Percentiles rank a stretch among this genome's conserved stretches.
These are phyloP conservation scores for Tenualosa thibaudeaui DNA, from an alignment of 2,797 vertebrate species.

Conservation along the genomic window DNA sequence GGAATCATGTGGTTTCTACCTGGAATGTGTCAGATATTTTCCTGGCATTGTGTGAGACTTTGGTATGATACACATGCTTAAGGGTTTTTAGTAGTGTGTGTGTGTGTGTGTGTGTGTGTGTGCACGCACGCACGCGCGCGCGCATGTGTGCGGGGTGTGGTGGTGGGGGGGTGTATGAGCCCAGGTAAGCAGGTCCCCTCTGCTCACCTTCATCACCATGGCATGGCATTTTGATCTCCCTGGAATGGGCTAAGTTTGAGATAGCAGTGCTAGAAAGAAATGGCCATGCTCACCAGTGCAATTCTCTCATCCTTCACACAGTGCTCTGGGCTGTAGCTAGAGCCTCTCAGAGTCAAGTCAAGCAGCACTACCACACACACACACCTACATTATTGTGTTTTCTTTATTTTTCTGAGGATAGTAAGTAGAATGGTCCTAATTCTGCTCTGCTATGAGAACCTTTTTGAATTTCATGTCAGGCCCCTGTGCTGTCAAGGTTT, in stretches of 20 bases:
- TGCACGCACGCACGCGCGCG: too few relatives aligned
- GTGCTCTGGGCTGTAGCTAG: constrained; percentile 34
- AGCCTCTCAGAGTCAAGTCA: constrained; percentile 34
- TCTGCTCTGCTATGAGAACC: too few relatives aligned
- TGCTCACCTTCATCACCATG: background rate
- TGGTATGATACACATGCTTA: background rate
- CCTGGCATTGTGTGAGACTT: background rate
- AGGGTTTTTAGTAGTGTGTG: background rate
- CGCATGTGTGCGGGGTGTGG: too few relatives aligned
- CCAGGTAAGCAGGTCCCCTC: background rate
- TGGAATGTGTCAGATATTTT: background rate
- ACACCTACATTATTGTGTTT: background rate
- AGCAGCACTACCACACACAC: constrained; percentile 22
- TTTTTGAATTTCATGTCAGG: too few relatives aligned
- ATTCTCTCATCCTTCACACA: constrained; percentile 34
- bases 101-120: background rate
- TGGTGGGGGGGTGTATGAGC: background rate
- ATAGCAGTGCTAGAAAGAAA: constrained; percentile 13
- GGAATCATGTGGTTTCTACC: background rate
- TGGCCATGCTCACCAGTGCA: constrained; percentile 18
- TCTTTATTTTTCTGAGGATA: too few relatives aligned
- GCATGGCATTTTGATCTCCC: background rate
- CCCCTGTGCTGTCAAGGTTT: constrained; percentile 43
- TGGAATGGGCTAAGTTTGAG: background rate
- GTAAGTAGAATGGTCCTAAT: too few relatives aligned